Percentiles rank a stretch among this genome's conserved stretches.
phyloP scores from a whole-genome alignment of 1,140 invertebrate species.

The Heliconius congener region DNA sequence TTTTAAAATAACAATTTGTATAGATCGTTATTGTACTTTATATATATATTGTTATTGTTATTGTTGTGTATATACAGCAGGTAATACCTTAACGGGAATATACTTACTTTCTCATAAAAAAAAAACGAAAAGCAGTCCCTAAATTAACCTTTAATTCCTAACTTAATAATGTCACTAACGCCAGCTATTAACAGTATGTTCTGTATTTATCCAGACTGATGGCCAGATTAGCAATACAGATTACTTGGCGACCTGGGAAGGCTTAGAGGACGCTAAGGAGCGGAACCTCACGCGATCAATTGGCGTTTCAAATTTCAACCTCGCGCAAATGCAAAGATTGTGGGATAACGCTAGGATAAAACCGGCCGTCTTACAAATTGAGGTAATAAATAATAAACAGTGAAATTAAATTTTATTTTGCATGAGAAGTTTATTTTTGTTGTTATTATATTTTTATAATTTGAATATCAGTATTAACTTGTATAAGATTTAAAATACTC shows the following conservation, averaged over 20 bases:
- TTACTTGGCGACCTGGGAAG: constrained; percentile 80
- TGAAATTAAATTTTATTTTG: background rate
- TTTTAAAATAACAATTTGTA: no score
- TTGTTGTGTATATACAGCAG: no score
- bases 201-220: constrained; percentile 50
- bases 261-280: constrained; percentile 83
- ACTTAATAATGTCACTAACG: background rate
- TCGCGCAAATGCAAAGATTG: constrained; percentile 86
- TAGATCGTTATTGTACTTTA: no score
- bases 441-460: no score
- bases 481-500: no score
- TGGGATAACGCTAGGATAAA: constrained; percentile 75
- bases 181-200: background rate
- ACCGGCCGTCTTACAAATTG: constrained; percentile 70
- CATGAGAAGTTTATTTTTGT: background rate
- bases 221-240: constrained; percentile 71
- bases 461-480: no score
- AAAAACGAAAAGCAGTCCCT: background rate
- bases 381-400: constrained; percentile 48
- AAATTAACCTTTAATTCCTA: background rate
- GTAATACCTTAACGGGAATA: background rate
- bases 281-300: constrained; percentile 84
- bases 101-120: background rate
- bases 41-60: no score
- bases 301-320: constrained; percentile 93